Conservation (phyloP, 2,888 invertebrate genomes). For the Sepioteuthis lessoniana region DNA sequence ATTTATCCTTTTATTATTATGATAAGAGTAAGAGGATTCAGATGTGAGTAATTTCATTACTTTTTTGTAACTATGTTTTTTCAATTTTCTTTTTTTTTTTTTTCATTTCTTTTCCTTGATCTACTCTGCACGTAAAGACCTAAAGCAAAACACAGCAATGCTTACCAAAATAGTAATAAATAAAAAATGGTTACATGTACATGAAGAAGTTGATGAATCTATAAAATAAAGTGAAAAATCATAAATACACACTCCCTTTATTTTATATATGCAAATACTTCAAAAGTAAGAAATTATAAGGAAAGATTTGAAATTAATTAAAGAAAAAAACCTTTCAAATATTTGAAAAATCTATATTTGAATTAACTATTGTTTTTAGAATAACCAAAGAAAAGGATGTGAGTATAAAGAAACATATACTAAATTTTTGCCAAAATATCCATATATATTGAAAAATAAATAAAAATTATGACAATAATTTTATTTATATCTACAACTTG, state of each 20-base stretch:
- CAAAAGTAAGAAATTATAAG: no score
- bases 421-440: no score
- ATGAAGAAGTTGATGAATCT: not conserved
- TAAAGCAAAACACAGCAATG: not conserved
- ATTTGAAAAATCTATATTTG: no score
- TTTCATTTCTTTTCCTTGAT: not conserved
- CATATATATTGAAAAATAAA: no score
- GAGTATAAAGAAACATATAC: no score
- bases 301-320: no score
- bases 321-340: no score
- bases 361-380: no score
- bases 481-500: no score
- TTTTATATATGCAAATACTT: not conserved
- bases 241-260: not conserved
- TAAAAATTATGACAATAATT: no score
- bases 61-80: no score
- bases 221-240: not conserved
- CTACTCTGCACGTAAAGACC: not conserved
- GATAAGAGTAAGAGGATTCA: not conserved
- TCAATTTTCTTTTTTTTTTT: not conserved
- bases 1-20: not conserved
- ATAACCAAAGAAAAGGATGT: no score
- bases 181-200: not conserved
- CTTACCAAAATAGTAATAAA: not conserved
- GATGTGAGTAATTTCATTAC: conserved; percentile 1